Conservation (phyloP, 2,888 invertebrate genomes). For the Scaptomyza caliginosa region DNA sequence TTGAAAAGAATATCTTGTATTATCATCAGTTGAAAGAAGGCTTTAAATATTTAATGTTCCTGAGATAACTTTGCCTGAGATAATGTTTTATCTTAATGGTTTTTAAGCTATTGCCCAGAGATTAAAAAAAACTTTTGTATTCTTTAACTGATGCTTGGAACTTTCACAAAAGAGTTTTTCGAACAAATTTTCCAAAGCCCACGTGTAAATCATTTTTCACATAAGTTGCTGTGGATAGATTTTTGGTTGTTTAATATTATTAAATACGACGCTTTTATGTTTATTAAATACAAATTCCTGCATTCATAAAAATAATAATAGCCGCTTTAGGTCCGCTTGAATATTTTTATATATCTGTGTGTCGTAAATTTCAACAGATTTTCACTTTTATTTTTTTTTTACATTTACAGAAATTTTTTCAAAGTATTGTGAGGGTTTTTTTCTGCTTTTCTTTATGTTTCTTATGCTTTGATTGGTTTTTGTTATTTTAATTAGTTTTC, state of each 20-base stretch:
- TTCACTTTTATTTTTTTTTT: conserved; percentile 41
- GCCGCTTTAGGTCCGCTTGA: conserved; percentile 27
- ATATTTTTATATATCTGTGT: conserved; percentile 2
- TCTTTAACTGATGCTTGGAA: not conserved
- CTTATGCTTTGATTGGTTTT: conserved; percentile 65
- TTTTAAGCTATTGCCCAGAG: not conserved
- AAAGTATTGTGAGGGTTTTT: conserved; percentile 1
- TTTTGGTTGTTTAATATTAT: conserved; percentile 13
- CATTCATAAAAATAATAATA: conserved; percentile 36
- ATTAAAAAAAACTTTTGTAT: conserved; percentile 19
- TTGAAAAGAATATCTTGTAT: too few species aligned
- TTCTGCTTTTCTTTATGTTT: conserved; percentile 41
- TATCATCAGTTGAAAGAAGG: too few species aligned
- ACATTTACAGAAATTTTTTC: not conserved
- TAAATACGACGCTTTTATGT: conserved; percentile 45
- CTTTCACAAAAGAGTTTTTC: conserved; percentile 37
- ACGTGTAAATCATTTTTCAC: conserved; percentile 38
- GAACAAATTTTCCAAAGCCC: conserved; percentile 31
- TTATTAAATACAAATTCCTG: conserved; percentile 72
- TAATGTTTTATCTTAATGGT: conserved; percentile 18
- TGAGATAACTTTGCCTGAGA: conserved; percentile 18
- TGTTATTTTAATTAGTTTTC: conserved; percentile 74
- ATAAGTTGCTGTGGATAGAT: conserved; percentile 1
- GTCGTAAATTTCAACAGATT: conserved; percentile 58
- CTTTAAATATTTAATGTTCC: not conserved